Evolutionary conservation across 2,888 invertebrate species (phyloP).

Genomic region (Sussaba pulchella): DNA sequence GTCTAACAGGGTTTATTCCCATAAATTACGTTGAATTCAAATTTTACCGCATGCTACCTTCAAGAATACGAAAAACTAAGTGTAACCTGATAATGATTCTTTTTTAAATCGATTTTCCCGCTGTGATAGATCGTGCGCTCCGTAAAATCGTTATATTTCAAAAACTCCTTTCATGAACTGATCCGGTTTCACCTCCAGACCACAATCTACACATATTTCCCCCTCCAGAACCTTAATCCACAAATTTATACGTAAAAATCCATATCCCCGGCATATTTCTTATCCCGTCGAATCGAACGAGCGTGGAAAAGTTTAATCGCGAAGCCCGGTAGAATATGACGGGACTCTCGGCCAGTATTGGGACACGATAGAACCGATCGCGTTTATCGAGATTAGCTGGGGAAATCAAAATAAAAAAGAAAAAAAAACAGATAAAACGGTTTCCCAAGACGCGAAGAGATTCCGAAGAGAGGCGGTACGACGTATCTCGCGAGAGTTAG

Average conservation of each 20-base stretch:
- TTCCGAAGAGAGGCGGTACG: constrained; percentile 2
- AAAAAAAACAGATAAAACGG: background rate
- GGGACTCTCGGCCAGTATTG: background rate
- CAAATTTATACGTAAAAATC: constrained; percentile 21
- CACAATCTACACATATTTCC: too few species aligned
- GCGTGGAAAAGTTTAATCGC: constrained; percentile 40
- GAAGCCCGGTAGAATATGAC: background rate
- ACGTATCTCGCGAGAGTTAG: constrained; percentile 23
- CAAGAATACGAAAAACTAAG: too few species aligned
- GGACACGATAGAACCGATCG: constrained; percentile 24
- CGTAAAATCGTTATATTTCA: too few species aligned
- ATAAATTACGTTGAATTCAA: too few species aligned
- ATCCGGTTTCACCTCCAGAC: too few species aligned
- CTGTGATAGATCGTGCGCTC: too few species aligned
- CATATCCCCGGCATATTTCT: constrained; percentile 30
- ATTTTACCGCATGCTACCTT: too few species aligned
- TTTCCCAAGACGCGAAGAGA: constrained; percentile 5
- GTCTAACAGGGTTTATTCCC: too few species aligned
- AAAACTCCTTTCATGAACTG: too few species aligned
- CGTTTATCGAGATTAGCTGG: constrained; percentile 50
- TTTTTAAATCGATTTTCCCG: too few species aligned
- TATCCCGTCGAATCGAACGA: constrained; percentile 11
- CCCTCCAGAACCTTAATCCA: constrained; percentile 12
- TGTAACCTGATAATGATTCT: too few species aligned
- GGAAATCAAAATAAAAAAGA: background rate